Base-by-base conservation (phyloP, 2,797 vertebrate genomes). In the Eulemur coronatus region DNA sequence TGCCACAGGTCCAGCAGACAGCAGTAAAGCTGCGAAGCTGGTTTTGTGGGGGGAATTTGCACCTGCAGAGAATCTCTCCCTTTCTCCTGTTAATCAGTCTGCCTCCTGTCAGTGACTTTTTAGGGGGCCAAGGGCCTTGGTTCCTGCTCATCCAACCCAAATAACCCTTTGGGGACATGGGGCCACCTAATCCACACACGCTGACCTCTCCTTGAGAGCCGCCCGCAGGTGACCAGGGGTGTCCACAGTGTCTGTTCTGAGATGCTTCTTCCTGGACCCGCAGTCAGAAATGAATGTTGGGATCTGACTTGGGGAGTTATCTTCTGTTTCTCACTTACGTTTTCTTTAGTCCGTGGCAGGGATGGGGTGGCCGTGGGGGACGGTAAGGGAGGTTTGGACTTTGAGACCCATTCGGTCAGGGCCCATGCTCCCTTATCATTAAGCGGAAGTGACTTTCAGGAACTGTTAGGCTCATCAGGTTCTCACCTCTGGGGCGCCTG, bases 291-390 rank as follows among this genome's bases (percentile, higher is more conserved):
- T 26, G 70, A 86, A 38, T 41, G 0, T 0, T 46, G 76, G n/a
- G 46, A 52, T 55, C 69, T 63, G 76, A 35, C 70, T 72, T 38
- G 18, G 17, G n/a, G n/a, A 38, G 10, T 52, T 46, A 33, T 33
- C 65, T 79, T 75, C 78, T 67, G 4, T 48, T 75, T 70, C 43
- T 75, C 35, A 13, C 17, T 12, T 18, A 24, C 0, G 30, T 41
- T 91, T 80, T 91, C 70, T 84, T 63, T 43, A 24, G 17, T 22
- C 1, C 0, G 18, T 35, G 18, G 43, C 59, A 50, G 12, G 48
- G 26, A 28, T 67, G 28, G 2, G 4, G 46, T 30, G 57, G 41
- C 17, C 1, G 0, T 20, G 18, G 35, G 5, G 24, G 28, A 0
- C 63, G 43, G 22, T 15, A 46, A 59, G 69, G 18, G 69, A 87